Evolutionary conservation across 2,113 vertebrate genomes (phyloP).

Genomic region (Centrocercus urophasianus): DNA sequence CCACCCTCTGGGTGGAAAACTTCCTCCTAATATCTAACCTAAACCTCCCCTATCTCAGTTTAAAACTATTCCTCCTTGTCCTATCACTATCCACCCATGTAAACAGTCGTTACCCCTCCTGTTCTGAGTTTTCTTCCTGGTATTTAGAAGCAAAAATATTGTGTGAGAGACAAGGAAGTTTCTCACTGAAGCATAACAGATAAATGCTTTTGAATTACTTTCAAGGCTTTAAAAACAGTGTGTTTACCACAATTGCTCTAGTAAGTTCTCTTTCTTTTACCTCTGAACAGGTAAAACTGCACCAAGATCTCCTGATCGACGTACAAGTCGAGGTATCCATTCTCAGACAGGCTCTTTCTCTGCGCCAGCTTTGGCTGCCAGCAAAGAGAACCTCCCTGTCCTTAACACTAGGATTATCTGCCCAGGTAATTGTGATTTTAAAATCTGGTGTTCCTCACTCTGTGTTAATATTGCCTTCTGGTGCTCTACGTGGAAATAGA

Average conservation of each 20-base stretch:
- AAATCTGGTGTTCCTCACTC: background rate
- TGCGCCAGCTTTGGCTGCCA: slow-evolving; percentile 85
- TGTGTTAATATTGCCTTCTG: background rate
- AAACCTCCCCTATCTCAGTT: too few relatives aligned
- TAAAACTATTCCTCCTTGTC: too few relatives aligned
- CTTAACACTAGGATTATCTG: slow-evolving; percentile 98
- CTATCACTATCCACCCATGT: too few relatives aligned
- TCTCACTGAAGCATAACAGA: background rate
- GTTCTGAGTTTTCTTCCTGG: background rate
- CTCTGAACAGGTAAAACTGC: slow-evolving; percentile 78
- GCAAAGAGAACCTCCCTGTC: slow-evolving; percentile 97
- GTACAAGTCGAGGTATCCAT: slow-evolving; percentile 83
- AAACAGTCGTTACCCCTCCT: too few relatives aligned
- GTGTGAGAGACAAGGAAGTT: background rate
- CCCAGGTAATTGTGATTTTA: slow-evolving; percentile 82
- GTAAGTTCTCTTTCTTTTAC: background rate
- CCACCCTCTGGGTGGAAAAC: too few relatives aligned
- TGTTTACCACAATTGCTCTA: background rate
- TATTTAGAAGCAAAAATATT: background rate
- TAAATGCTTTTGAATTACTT: background rate
- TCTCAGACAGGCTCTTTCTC: slow-evolving; percentile 86
- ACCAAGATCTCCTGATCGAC: slow-evolving; percentile 87
- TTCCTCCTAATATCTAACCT: too few relatives aligned
- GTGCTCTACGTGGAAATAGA: background rate
- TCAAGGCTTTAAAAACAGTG: background rate